These are phyloP conservation scores for Tillus elongatus DNA, from an alignment of 2,888 invertebrate species.

Conservation along the genomic window DNA sequence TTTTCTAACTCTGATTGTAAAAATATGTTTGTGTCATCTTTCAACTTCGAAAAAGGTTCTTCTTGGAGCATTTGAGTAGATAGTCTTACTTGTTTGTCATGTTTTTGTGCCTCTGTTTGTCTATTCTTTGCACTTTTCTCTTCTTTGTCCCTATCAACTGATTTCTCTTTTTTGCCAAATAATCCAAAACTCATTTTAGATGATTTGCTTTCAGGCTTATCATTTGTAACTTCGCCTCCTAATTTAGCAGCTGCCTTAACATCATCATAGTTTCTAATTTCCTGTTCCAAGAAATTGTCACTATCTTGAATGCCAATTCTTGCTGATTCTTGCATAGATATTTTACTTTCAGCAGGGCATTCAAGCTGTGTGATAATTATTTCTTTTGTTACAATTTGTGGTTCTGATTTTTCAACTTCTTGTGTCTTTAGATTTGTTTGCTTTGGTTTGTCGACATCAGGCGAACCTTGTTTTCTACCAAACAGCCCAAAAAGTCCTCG, in stretches of 20 bases:
- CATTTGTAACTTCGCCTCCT: not conserved
- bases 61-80: not conserved
- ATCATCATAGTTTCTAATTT: constrained; percentile 15
- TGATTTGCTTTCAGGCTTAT: not conserved
- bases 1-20: constrained; percentile 23
- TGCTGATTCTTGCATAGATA: not conserved
- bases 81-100: not conserved
- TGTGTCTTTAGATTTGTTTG: too few species aligned
- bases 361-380: constrained; percentile 4
- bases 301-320: not conserved
- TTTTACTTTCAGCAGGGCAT: constrained; percentile 6
- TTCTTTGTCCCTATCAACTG: not conserved
- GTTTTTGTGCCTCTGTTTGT: not conserved
- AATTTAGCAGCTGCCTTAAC: constrained; percentile 9
- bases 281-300: constrained; percentile 11
- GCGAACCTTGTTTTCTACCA: too few species aligned
- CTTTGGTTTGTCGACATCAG: too few species aligned
- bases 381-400: constrained; percentile 4
- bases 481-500: too few species aligned
- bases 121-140: not conserved
- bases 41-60: too few species aligned
- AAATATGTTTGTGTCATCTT: not conserved
- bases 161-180: not conserved
- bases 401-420: too few species aligned
- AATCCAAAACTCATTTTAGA: not conserved